phyloP scores from a whole-genome alignment of 2,797 vertebrate genomes.

The Acrocephalus scirpaceus region DNA sequence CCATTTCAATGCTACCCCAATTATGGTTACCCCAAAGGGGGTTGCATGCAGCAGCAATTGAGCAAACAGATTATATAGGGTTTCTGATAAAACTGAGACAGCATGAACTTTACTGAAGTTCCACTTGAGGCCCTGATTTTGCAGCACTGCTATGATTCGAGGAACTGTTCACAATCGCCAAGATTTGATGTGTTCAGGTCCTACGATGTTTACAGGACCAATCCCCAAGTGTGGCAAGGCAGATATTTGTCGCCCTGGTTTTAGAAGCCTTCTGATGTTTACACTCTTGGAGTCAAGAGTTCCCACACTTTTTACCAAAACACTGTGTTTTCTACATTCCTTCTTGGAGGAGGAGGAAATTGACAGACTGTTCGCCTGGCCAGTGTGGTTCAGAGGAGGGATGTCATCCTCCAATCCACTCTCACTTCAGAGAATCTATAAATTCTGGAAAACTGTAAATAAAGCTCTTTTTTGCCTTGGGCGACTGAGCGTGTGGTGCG shows the following conservation, averaged over 20 bases:
- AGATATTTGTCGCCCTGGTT: background rate
- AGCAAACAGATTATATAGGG: background rate
- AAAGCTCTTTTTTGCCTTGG: too few relatives aligned
- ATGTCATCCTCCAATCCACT: too few relatives aligned
- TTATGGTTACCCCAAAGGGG: background rate
- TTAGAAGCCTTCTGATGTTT: too few relatives aligned
- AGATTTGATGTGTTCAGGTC: background rate
- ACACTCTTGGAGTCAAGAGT: too few relatives aligned
- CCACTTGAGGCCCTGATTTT: background rate
- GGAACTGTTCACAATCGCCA: background rate
- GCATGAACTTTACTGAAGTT: background rate
- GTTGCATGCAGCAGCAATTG: background rate
- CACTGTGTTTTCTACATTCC: too few relatives aligned
- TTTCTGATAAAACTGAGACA: background rate
- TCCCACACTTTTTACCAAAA: too few relatives aligned
- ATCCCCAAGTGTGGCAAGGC: background rate
- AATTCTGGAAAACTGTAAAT: too few relatives aligned
- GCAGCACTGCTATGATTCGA: background rate
- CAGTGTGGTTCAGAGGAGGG: too few relatives aligned
- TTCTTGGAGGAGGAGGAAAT: too few relatives aligned
- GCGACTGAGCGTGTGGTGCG: too few relatives aligned
- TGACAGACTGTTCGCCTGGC: too few relatives aligned
- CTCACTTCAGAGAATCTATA: too few relatives aligned
- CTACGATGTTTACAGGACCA: background rate
- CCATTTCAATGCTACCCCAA: background rate